These are phyloP conservation scores for Wiebesia pumilae DNA, from an alignment of 1,140 invertebrate genomes.

Conservation along the genomic window DNA sequence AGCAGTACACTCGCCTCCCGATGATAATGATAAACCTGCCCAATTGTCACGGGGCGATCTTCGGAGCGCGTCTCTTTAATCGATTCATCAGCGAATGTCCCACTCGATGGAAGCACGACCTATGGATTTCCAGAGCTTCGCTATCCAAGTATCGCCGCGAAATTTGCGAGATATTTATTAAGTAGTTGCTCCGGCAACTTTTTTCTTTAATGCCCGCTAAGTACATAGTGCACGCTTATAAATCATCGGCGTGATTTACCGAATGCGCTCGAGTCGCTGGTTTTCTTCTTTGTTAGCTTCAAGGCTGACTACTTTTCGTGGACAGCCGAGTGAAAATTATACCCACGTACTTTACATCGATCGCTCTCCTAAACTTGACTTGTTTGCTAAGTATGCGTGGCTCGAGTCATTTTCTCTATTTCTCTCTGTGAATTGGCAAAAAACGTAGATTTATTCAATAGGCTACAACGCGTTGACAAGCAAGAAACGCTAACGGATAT, in stretches of 20 bases:
- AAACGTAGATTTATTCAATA: not conserved
- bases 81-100: conserved; percentile 72
- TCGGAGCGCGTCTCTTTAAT: conserved; percentile 68
- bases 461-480: not conserved
- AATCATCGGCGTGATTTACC: conserved; percentile 17
- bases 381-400: not conserved
- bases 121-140: not conserved
- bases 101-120: not conserved
- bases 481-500: not conserved
- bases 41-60: conserved; percentile 64
- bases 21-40: no score
- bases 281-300: conserved; percentile 15
- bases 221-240: conserved; percentile 15
- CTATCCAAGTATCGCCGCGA: not conserved
- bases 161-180: not conserved
- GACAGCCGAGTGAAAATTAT: not conserved
- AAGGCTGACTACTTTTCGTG: conserved; percentile 15
- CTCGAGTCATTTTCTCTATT: not conserved
- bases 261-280: conserved; percentile 5
- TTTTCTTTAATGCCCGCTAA: conserved; percentile 9
- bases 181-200: not conserved
- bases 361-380: not conserved
- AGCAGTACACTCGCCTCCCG: not conserved
- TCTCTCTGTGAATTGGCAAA: not conserved
- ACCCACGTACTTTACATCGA: not conserved